These are phyloP conservation scores for Pluvialis apricaria DNA, from an alignment of 2,113 vertebrate species.

Conservation along the genomic window DNA sequence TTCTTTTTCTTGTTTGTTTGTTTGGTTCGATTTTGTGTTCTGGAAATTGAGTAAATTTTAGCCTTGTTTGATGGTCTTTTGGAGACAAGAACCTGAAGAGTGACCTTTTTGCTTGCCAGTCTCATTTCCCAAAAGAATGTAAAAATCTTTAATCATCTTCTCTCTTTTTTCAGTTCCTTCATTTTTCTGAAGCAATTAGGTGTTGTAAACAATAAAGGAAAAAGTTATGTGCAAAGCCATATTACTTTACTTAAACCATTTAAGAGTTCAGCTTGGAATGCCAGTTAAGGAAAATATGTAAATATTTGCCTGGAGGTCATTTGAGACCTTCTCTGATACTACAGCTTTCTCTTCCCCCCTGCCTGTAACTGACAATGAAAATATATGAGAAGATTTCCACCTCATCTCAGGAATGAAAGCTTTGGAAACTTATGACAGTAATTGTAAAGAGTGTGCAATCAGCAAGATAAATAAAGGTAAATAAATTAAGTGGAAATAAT, in stretches of 20 bases:
- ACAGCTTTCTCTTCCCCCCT: neutral
- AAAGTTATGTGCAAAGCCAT: neutral
- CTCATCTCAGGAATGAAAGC: neutral
- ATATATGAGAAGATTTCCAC: slow-evolving; percentile 1
- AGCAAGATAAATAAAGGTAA: slow-evolving; percentile 36
- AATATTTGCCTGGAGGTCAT: neutral
- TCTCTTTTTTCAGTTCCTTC: neutral
- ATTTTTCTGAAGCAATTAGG: neutral
- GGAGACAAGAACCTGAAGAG: neutral
- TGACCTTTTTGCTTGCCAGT: neutral
- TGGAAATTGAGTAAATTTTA: neutral
- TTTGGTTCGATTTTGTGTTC: neutral
- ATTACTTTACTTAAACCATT: neutral
- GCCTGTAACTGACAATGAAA: neutral
- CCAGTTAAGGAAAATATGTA: neutral
- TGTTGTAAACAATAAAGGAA: neutral
- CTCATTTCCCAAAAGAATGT: neutral
- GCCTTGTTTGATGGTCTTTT: neutral
- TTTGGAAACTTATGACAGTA: slow-evolving; percentile 20
- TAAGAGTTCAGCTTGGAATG: neutral
- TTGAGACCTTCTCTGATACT: neutral
- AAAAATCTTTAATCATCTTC: neutral
- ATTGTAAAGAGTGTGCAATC: neutral
- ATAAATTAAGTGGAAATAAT: slow-evolving; percentile 20
- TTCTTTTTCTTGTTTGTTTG: neutral